These are phyloP conservation scores for Octomys mimax DNA, from an alignment of 2,797 vertebrate genomes.

Conservation along the genomic window DNA sequence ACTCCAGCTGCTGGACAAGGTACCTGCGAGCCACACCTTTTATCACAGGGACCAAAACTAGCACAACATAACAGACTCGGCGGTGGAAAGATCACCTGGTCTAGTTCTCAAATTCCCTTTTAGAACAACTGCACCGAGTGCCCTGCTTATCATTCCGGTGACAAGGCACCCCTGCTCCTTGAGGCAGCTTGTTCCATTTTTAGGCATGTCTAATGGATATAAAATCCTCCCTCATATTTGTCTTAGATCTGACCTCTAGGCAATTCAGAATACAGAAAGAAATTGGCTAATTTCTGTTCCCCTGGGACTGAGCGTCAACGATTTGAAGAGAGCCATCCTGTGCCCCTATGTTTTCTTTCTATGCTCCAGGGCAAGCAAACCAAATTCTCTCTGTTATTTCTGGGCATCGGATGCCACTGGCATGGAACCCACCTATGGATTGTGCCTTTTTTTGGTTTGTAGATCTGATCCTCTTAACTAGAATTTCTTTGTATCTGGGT, in stretches of 20 bases:
- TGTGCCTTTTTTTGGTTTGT: not conserved
- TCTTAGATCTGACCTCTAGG: conserved; percentile 75
- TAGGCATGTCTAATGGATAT: conserved; percentile 61
- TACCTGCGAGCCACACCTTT: not conserved
- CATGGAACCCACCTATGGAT: not conserved
- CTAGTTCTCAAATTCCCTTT: conserved; percentile 47
- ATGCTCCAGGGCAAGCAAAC: conserved; percentile 9
- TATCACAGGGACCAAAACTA: not conserved
- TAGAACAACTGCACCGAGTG: not conserved
- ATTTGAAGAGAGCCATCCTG: conserved; percentile 53
- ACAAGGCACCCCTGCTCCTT: conserved; percentile 56
- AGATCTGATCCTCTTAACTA: not conserved
- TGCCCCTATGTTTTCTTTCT: conserved; percentile 35
- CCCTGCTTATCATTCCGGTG: conserved; percentile 9
- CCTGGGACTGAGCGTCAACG: conserved; percentile 47
- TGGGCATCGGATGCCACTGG: not conserved
- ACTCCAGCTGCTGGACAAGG: not conserved
- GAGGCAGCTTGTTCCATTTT: conserved; percentile 62
- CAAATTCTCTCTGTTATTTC: conserved; percentile 2
- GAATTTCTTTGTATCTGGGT: not conserved
- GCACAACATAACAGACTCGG: conserved; percentile 19
- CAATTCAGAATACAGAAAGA: conserved; percentile 65
- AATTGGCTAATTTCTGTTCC: conserved; percentile 64
- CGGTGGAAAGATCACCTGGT: not conserved
- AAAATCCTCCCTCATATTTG: conserved; percentile 59